These are phyloP conservation scores for Macrosiphum euphorbiae DNA, from an alignment of 2,888 invertebrate genomes.

Conservation along the genomic window DNA sequence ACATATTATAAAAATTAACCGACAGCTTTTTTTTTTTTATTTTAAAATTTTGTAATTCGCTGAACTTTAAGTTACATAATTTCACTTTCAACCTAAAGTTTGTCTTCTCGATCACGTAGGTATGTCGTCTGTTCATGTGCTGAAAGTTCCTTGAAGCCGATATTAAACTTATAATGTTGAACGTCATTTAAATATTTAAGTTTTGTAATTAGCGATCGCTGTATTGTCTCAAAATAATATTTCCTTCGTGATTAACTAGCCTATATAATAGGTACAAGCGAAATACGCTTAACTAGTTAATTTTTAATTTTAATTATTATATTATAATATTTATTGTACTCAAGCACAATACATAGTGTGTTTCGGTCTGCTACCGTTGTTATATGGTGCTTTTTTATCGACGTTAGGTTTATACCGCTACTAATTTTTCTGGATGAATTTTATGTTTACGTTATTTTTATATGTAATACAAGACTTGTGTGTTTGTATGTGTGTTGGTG, in stretches of 20 bases:
- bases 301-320: too few species aligned
- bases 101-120: not conserved
- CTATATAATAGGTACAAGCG: too few species aligned
- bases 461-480: too few species aligned
- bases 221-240: too few species aligned
- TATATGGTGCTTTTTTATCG: not conserved
- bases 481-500: not conserved
- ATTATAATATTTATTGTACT: not conserved
- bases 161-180: too few species aligned
- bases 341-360: not conserved
- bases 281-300: too few species aligned
- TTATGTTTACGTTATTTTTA: not conserved
- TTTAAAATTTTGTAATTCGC: not conserved
- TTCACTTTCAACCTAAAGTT: not conserved
- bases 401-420: not conserved
- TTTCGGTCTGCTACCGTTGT: not conserved
- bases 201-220: too few species aligned
- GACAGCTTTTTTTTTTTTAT: not conserved
- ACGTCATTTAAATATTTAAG: too few species aligned
- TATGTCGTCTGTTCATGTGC: not conserved
- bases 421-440: not conserved
- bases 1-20: not conserved
- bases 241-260: too few species aligned
- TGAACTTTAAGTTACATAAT: not conserved
- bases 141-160: not conserved